phyloP scores from a whole-genome alignment of 2,888 invertebrate genomes.

The Pseudanteris insignis region DNA sequence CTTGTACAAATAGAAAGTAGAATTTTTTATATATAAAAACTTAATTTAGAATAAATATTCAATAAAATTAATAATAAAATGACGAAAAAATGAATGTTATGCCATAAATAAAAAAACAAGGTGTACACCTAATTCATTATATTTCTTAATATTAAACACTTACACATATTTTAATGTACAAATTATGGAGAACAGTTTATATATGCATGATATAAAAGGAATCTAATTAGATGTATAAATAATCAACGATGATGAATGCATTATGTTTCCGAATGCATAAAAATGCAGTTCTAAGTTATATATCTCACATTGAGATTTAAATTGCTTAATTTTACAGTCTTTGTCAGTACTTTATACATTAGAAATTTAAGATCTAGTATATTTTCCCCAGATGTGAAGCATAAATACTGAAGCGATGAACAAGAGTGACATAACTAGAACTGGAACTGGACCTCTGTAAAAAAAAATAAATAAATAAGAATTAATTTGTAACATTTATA shows the following conservation, averaged over 20 bases:
- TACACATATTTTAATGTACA: conserved; percentile 17
- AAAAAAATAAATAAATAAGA: conserved; percentile 51
- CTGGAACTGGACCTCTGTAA: conserved; percentile 97
- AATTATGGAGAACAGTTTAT: conserved; percentile 15
- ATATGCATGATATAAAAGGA: conserved; percentile 17
- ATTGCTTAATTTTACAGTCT: conserved; percentile 33
- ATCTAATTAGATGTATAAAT: conserved; percentile 24
- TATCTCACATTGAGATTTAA: conserved; percentile 2
- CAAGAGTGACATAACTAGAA: conserved; percentile 97
- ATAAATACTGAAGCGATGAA: conserved; percentile 99
- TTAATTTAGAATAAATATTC: too few relatives aligned
- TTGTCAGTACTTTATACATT: conserved; percentile 4
- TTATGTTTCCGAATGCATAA: conserved; percentile 8
- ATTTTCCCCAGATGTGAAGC: conserved; percentile 99
- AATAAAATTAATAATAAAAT: too few relatives aligned
- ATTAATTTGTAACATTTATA: too few relatives aligned
- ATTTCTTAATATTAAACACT: conserved; percentile 16
- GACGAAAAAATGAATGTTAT: too few relatives aligned
- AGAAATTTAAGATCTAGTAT: conserved; percentile 78
- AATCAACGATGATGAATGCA: conserved; percentile 14
- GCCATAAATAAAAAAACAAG: too few relatives aligned
- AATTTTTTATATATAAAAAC: too few relatives aligned
- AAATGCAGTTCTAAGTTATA: conserved; percentile 19
- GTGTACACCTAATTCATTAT: conserved; percentile 8
- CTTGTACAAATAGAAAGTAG: too few relatives aligned